Evolutionary conservation across 1,140 invertebrate genomes (phyloP).

Genomic region (Philotrypesis tridentata): DNA sequence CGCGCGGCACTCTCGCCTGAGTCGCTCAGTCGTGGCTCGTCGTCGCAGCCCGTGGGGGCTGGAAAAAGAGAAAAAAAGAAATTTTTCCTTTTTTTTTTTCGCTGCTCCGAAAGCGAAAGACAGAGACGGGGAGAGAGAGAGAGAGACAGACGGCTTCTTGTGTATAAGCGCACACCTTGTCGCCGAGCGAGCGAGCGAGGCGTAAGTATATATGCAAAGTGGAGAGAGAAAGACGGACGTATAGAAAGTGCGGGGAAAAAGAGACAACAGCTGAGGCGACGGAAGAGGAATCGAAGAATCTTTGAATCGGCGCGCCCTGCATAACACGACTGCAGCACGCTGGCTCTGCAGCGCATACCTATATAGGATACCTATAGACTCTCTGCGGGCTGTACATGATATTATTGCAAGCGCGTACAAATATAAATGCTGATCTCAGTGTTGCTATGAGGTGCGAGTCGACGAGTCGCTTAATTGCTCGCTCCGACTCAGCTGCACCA

Average conservation of each 20-base stretch:
- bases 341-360: too few species aligned
- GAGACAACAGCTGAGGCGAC: neutral
- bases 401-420: neutral
- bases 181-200: neutral
- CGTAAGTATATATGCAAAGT: neutral
- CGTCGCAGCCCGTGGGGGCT: neutral
- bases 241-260: neutral
- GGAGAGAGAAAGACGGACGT: neutral
- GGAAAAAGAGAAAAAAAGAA: neutral
- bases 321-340: neutral
- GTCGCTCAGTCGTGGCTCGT: neutral
- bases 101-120: neutral
- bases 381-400: neutral
- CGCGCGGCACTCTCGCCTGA: neutral
- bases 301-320: neutral
- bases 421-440: slow-evolving; percentile 40
- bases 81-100: too few species aligned
- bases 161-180: neutral
- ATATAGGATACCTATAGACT: too few species aligned
- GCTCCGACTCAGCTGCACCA: neutral
- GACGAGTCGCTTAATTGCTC: neutral
- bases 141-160: neutral
- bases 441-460: slow-evolving; percentile 2
- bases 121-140: neutral
- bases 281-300: slow-evolving; percentile 1